These are phyloP conservation scores for Lanius collurio DNA, from an alignment of 2,113 vertebrate genomes.

Conservation along the genomic window DNA sequence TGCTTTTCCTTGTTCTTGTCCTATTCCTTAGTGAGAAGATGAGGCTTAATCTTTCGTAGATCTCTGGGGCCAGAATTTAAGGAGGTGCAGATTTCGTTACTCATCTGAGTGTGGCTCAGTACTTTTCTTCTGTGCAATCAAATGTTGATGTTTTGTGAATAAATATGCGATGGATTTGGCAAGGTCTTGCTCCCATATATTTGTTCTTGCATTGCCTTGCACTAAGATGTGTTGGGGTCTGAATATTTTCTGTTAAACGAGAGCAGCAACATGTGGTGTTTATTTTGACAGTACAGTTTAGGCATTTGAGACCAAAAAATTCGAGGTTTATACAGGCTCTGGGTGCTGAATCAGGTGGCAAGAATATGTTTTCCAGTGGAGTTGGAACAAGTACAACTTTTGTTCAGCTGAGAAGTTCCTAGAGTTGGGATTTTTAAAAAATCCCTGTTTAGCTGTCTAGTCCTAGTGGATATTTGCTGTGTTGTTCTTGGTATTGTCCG, in stretches of 20 bases:
- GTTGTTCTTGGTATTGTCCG: background rate
- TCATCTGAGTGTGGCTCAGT: background rate
- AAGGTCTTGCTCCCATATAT: background rate
- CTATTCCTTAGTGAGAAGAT: background rate
- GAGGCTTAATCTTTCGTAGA: background rate
- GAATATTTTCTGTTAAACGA: background rate
- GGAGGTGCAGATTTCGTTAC: background rate
- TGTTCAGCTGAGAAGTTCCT: background rate
- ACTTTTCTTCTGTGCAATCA: background rate
- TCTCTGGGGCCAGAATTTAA: background rate
- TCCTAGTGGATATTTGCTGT: background rate
- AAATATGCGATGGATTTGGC: background rate
- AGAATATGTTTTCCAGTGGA: background rate
- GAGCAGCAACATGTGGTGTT: background rate
- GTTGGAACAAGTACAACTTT: background rate
- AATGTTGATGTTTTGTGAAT: background rate
- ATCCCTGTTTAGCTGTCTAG: background rate
- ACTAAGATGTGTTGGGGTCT: background rate
- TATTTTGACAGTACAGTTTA: background rate
- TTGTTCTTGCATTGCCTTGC: background rate
- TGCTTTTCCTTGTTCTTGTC: background rate
- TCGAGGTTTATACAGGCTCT: background rate
- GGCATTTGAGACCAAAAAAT: background rate
- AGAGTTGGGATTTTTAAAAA: background rate
- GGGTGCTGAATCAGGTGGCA: background rate